These are phyloP conservation scores for Gasteruption jaculator DNA, from an alignment of 2,888 invertebrate genomes.

Conservation along the genomic window DNA sequence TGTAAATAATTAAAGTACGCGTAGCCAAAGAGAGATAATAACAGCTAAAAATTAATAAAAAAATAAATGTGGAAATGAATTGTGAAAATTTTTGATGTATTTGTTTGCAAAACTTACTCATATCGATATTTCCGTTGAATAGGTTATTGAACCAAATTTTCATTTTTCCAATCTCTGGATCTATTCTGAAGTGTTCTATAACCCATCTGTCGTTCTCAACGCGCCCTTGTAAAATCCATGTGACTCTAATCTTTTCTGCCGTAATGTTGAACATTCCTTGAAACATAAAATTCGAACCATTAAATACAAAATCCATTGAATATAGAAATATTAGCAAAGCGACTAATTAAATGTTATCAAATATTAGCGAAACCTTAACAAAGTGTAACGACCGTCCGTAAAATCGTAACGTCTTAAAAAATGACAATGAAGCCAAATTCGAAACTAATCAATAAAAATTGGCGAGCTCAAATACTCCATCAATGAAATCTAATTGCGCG, in stretches of 20 bases:
- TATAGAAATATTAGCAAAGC: background rate
- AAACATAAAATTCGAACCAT: too few species aligned
- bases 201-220: conserved; percentile 41
- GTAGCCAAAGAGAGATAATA: background rate
- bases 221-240: conserved; percentile 37
- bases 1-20: background rate
- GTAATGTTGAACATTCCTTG: conserved; percentile 46
- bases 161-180: conserved; percentile 63
- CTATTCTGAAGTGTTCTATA: conserved; percentile 57
- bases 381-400: too few species aligned
- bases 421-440: too few species aligned
- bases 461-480: too few species aligned
- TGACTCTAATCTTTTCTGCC: conserved; percentile 35
- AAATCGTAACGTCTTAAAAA: too few species aligned
- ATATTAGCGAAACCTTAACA: background rate
- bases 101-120: conserved; percentile 66
- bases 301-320: background rate
- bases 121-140: conserved; percentile 58
- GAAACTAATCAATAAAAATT: too few species aligned
- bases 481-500: too few species aligned
- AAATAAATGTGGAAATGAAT: background rate
- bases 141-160: conserved; percentile 59
- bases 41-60: background rate
- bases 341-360: background rate
- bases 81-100: background rate